A percentile compares a stretch with the other conserved stretches of the same genome.
These are phyloP conservation scores for Ctenopoma multispine DNA, from an alignment of 2,797 vertebrate species.

Conservation along the genomic window DNA sequence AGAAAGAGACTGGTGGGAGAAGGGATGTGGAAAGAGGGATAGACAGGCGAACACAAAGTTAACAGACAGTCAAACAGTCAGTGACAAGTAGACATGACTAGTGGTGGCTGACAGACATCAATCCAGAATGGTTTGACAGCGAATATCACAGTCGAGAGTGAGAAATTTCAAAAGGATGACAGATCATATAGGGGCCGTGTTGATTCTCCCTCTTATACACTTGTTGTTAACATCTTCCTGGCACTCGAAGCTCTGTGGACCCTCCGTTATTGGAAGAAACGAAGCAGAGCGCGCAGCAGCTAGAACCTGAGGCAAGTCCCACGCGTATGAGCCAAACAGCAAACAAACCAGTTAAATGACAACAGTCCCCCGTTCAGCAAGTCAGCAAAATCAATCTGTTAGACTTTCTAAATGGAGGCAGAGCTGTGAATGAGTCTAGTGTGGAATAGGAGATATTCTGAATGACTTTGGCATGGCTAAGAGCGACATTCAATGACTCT, in stretches of 20 bases:
- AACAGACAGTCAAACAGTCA: conserved; percentile 49
- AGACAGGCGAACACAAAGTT: conserved; percentile 57
- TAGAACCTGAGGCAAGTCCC: conserved; percentile 57
- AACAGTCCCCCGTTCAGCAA: conserved; percentile 44
- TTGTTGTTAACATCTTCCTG: conserved; percentile 43
- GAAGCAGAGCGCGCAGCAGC: conserved; percentile 45
- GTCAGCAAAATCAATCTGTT: conserved; percentile 57
- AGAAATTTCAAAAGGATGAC: conserved; percentile 11
- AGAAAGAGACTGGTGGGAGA: conserved; percentile 60
- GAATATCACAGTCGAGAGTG: conserved; percentile 31
- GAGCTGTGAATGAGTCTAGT: conserved; percentile 52
- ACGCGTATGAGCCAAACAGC: conserved; percentile 39
- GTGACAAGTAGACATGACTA: conserved; percentile 46
- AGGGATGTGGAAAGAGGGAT: conserved; percentile 53
- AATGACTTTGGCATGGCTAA: conserved; percentile 46
- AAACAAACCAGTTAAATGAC: conserved; percentile 68
- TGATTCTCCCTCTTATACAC: conserved; percentile 35
- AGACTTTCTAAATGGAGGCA: conserved; percentile 42
- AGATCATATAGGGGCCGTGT: conserved; percentile 29
- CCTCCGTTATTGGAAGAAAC: conserved; percentile 59
- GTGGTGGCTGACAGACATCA: conserved; percentile 44
- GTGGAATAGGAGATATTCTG: conserved; percentile 45
- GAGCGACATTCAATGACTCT: conserved; percentile 53
- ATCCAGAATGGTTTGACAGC: conserved; percentile 51
- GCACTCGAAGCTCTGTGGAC: conserved; percentile 34